phyloP scores from a whole-genome alignment of 2,113 vertebrate genomes.

The Ophthalmolycus amberensis region DNA sequence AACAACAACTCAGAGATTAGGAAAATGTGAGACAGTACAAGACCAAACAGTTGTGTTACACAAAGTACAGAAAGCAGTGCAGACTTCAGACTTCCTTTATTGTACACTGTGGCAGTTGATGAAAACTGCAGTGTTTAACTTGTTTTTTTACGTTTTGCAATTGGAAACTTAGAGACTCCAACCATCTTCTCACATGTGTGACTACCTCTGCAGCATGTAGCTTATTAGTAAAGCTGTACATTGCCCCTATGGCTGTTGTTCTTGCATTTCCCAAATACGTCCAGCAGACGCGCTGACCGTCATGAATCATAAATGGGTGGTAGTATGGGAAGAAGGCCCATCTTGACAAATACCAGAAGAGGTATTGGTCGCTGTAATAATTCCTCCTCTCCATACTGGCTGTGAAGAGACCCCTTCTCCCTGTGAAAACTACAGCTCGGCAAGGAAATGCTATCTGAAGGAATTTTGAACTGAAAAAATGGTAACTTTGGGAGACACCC shows the following conservation, averaged over 20 bases:
- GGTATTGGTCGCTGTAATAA: not conserved
- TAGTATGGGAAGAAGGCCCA: not conserved
- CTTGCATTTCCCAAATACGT: not conserved
- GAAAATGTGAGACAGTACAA: not conserved
- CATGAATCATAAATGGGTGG: not conserved
- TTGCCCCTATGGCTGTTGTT: not conserved
- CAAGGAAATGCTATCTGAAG: not conserved
- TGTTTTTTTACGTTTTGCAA: too few species aligned
- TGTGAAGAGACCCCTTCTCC: not conserved
- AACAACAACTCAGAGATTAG: not conserved
- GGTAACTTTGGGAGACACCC: not conserved
- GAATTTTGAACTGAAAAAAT: not conserved
- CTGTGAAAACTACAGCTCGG: not conserved
- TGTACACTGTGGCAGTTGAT: not conserved
- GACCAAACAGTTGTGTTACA: not conserved
- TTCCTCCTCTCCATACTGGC: not conserved
- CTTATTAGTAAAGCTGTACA: not conserved
- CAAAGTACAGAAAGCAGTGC: not conserved
- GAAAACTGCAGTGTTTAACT: not conserved
- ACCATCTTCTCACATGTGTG: not conserved
- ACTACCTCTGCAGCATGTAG: not conserved
- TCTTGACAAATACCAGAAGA: not conserved
- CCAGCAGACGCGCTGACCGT: not conserved
- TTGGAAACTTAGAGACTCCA: too few species aligned
- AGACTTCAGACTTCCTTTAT: not conserved